These are phyloP conservation scores for Esperia sulphurella DNA, from an alignment of 2,888 invertebrate species.

Conservation along the genomic window DNA sequence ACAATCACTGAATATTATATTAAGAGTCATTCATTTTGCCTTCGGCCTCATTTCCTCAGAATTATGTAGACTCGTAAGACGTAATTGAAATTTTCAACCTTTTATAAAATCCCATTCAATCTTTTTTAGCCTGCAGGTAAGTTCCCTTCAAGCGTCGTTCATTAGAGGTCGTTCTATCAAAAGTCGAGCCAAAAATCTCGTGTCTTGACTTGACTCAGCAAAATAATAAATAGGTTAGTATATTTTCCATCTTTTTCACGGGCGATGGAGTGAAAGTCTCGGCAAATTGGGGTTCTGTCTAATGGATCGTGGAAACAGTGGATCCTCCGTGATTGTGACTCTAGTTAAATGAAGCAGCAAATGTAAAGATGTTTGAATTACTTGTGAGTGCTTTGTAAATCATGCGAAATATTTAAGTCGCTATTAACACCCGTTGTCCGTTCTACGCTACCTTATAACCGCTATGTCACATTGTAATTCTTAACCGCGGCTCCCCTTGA, in stretches of 20 bases:
- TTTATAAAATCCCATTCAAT: slow-evolving; percentile 9
- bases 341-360: slow-evolving; percentile 14
- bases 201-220: slow-evolving; percentile 36
- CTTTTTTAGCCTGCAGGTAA: slow-evolving; percentile 14
- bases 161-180: slow-evolving; percentile 26
- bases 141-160: slow-evolving; percentile 26
- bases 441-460: no score
- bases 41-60: neutral
- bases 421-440: no score
- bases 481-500: no score
- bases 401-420: no score
- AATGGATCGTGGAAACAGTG: slow-evolving; percentile 47
- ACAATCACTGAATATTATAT: no score
- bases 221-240: slow-evolving; percentile 32
- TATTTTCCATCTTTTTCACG: slow-evolving; percentile 33
- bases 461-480: no score
- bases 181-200: slow-evolving; percentile 24
- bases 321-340: slow-evolving; percentile 26
- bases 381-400: slow-evolving; percentile 33
- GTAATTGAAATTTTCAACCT: neutral
- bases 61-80: neutral
- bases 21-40: neutral
- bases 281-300: slow-evolving; percentile 50
- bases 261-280: slow-evolving; percentile 30
- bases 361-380: slow-evolving; percentile 37